Evolutionary conservation across 64 coral and sea anemone genomes (phyloP), one percentile per base, ranked within the genome.

Genomic region (Actinia equina): DNA sequence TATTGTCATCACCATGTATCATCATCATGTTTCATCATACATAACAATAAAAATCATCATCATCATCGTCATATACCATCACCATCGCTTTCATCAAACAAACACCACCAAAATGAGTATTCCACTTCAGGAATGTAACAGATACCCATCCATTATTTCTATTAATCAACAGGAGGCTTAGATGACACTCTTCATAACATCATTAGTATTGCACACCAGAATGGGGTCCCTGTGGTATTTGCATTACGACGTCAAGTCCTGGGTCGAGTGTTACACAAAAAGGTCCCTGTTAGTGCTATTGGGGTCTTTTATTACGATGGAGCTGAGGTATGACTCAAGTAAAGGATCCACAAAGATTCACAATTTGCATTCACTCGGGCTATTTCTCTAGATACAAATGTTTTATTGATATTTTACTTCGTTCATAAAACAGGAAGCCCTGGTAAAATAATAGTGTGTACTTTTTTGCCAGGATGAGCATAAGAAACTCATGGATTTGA

Each of bases 291-390:
- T 14, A 99, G 97, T 78, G 86, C 94, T 79, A 85, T 95, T 82
- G 97, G 97, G 52, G 89, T 99, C 52, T 99, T 99, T 43, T 92
- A 95, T 83, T 99, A 99, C n/a, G 93, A 99, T 90, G 97, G 97
- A 79, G 97, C 97, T 49, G 90, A 99, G 90, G 97, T 99, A 22
- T 63, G 44, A 45, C 43, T 69, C 3, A 17, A 52, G 13, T 20
- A 44, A 6, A 80, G 49, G 20, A 5, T 27, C n/a, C 22, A 26
- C 56, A 58, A 20, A 46, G 3, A 30, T 43, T 7, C 55, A 27
- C 17, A 17, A 25, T 2, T 65, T 6, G 7, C 7, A n/a, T 14
- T 30, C 12, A 74, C 69, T 74, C 25, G 12, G 27, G 69, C 69
- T 30, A 26, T 23, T 11, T 82, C 1, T 52, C 14, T 8, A 52